Base-by-base conservation (phyloP, 2,888 invertebrate species). In the Iphiclides podalirius region DNA sequence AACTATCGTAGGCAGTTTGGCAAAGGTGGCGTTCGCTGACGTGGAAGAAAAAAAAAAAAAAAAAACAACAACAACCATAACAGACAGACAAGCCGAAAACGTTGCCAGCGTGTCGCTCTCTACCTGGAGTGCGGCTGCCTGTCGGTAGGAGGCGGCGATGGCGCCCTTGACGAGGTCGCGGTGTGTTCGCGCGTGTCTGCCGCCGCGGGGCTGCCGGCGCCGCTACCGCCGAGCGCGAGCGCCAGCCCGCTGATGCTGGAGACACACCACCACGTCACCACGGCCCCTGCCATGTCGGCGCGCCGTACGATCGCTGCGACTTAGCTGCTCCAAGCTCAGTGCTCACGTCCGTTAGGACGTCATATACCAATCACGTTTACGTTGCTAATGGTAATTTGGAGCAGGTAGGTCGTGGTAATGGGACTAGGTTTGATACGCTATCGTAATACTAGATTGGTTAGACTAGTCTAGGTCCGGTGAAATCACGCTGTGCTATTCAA, bases 201-300 rank as follows among this genome's bases (percentile, higher is more conserved):
- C 55, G 75, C 55, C 52, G 75, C 70, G 16, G 85, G 85, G 54
- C 84, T 86, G 77, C 82, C 81, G 35, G 78, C 72, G 54, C 85
- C 75, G 78, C 82, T 86, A 67, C 88, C 76, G 60, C 88, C 89
- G 69, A 90, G 83, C 76, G 90, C 90, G 86, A 89, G 64, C 81
- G 90, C 90, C 89, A 90, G 64, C 71, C 90, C 90, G 87, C 76
- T 87, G 85, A 90, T 89, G 80, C 90, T 90, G 89, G 73, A 80
- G 85, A 89, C 83, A 88, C 88, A 87, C 71, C 80, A 84, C 85
- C 78, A 86, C 75, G 82, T 88, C 86, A 89, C 86, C 86, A 85
- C 75, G 79, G 77, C 84, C 84, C 84, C 81, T 41, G 72, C 77
- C 31, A 4, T 12, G n/a, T 68, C 67, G 66, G 61, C 63, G 63